Percentiles rank a stretch among this genome's conserved stretches.
Conservation (phyloP, 2,797 vertebrate genomes). For the Argyrosomus regius region DNA sequence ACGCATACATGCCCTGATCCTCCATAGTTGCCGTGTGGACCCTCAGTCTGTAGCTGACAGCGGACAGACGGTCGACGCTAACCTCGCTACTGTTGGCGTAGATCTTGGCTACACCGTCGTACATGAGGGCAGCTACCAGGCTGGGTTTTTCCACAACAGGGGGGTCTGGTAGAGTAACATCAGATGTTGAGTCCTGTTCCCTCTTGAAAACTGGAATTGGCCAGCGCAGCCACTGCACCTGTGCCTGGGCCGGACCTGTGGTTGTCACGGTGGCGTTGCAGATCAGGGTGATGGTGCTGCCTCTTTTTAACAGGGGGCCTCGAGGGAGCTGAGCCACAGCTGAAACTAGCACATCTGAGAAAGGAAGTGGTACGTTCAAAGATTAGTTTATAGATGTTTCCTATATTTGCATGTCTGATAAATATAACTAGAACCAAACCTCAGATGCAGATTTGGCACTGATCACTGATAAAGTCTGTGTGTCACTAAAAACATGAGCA, state of each 20-base stretch:
- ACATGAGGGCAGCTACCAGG: constrained; percentile 82
- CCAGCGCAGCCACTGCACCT: constrained; percentile 88
- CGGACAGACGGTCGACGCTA: constrained; percentile 85
- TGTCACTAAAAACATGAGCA: not conserved
- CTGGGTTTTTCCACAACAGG: constrained; percentile 28
- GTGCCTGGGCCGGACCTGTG: constrained; percentile 80
- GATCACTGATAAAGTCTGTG: not conserved
- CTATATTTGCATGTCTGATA: not conserved
- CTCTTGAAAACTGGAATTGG: constrained; percentile 54
- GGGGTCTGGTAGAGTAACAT: not conserved
- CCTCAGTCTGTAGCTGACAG: constrained; percentile 87
- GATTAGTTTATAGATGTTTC: not conserved
- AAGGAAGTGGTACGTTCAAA: not conserved
- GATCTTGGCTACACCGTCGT: constrained; percentile 85
- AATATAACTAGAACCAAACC: not conserved
- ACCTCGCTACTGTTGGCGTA: constrained; percentile 84
- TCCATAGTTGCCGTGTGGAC: constrained; percentile 84
- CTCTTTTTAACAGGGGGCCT: constrained; percentile 86
- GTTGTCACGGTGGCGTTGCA: constrained; percentile 89
- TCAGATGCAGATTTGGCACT: not conserved
- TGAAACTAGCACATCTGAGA: constrained; percentile 85
- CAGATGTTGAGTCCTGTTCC: not conserved
- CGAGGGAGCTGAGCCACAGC: constrained; percentile 80
- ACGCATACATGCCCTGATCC: constrained; percentile 89
- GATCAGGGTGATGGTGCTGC: constrained; percentile 87